Conservation (phyloP, 2,888 invertebrate species). For the Andrena fulva region DNA sequence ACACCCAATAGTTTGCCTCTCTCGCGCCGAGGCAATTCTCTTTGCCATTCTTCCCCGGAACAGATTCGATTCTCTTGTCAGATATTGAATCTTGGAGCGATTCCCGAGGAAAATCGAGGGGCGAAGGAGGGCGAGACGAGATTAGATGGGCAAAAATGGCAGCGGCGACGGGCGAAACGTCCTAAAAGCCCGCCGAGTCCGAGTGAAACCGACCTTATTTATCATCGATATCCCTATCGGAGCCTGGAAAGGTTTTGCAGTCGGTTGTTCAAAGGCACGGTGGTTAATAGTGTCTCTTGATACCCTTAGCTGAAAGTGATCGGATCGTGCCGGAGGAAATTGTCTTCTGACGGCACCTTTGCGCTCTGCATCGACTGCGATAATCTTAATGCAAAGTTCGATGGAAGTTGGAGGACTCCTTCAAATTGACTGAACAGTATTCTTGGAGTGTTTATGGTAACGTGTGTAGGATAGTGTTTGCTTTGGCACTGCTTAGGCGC, state of each 20-base stretch:
- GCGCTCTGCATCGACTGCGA: too few species aligned
- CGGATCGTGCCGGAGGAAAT: constrained; percentile 51
- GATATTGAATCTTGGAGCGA: constrained; percentile 59
- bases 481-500: too few species aligned
- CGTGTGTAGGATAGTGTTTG: too few species aligned
- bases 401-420: constrained; percentile 34
- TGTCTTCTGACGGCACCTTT: constrained; percentile 27
- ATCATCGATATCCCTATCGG: constrained; percentile 64
- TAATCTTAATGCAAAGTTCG: constrained; percentile 35
- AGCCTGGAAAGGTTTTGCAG: constrained; percentile 52
- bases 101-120: constrained; percentile 35
- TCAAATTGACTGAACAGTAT: not conserved
- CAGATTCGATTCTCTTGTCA: constrained; percentile 52
- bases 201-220: constrained; percentile 71
- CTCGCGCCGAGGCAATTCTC: constrained; percentile 14
- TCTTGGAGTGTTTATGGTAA: too few species aligned
- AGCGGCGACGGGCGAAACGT: constrained; percentile 60
- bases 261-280: constrained; percentile 54
- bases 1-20: not conserved
- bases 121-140: constrained; percentile 16
- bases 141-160: constrained; percentile 63
- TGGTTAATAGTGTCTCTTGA: constrained; percentile 54
- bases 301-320: constrained; percentile 34
- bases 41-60: constrained; percentile 41
- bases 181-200: constrained; percentile 68